Percentiles rank a stretch among this genome's conserved stretches.
Evolutionary conservation across 2,113 vertebrate genomes (phyloP).

Genomic region (Nothocercus nigrocapillus): DNA sequence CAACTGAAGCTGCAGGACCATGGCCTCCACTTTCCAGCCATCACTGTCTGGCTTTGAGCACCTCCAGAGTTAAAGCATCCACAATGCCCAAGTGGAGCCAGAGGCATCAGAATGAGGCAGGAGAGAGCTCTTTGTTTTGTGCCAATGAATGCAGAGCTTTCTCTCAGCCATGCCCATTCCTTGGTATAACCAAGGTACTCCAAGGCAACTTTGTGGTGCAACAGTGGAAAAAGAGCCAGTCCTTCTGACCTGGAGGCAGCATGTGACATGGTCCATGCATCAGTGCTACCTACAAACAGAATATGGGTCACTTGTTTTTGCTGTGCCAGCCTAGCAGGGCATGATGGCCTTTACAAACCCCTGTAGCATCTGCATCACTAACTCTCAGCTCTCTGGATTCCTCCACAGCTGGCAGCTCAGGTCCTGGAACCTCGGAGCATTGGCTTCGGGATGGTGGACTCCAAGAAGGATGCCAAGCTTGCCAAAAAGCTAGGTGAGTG

Average conservation of each 20-base stretch:
- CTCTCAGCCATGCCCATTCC: background rate
- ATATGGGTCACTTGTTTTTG: slow-evolving; percentile 21
- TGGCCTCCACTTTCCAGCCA: background rate
- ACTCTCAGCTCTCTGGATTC: background rate
- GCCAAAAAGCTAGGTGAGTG: slow-evolving; percentile 92
- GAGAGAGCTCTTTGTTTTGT: background rate
- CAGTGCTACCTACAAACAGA: background rate
- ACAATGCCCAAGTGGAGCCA: rapidly evolving
- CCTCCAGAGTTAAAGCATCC: background rate
- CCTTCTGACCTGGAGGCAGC: slow-evolving; percentile 26
- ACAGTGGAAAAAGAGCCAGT: slow-evolving; percentile 37
- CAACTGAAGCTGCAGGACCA: background rate
- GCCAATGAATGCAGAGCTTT: background rate
- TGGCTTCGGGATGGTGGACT: slow-evolving; percentile 92
- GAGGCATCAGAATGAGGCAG: rapidly evolving
- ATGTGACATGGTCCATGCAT: background rate
- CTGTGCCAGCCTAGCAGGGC: background rate
- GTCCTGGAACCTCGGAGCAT: slow-evolving; percentile 90
- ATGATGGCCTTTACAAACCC: background rate
- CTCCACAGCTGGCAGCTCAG: slow-evolving; percentile 88
- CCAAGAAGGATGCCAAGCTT: slow-evolving; percentile 92
- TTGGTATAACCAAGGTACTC: background rate
- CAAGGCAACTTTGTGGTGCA: background rate
- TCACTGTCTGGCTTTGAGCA: background rate
- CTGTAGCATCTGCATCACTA: background rate